A percentile compares a stretch with the other conserved stretches of the same genome.
Conservation (phyloP, 2,797 vertebrate genomes). For the Scyliorhinus canicula region DNA sequence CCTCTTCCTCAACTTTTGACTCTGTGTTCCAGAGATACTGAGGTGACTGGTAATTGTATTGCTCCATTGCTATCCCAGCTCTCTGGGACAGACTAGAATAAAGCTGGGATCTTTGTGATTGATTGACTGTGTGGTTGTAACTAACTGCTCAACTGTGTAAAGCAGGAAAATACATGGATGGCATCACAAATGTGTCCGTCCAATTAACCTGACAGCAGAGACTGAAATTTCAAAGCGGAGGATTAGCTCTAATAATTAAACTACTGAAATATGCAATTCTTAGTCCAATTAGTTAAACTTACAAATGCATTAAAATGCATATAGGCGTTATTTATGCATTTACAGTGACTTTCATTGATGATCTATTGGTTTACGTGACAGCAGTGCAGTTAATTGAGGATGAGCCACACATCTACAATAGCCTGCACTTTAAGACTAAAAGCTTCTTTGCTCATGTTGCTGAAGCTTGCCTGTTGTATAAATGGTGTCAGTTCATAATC, state of each 20-base stretch:
- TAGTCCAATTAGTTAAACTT: conserved; percentile 2
- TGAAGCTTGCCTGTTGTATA: not conserved
- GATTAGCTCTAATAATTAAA: not conserved
- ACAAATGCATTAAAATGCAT: conserved; percentile 1
- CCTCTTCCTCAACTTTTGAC: not conserved
- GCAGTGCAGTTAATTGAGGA: not conserved
- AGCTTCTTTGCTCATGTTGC: not conserved
- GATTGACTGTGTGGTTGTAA: not conserved
- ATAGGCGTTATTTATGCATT: not conserved
- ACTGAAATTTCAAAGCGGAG: not conserved
- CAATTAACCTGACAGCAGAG: not conserved
- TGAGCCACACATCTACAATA: not conserved
- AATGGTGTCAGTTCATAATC: not conserved
- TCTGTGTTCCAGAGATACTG: not conserved
- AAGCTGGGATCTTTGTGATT: not conserved
- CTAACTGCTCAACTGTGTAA: too few species aligned
- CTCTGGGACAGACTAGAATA: not conserved
- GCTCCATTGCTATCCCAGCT: not conserved
- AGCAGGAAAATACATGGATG: not conserved
- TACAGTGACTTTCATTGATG: not conserved
- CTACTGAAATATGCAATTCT: not conserved
- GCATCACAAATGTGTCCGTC: not conserved
- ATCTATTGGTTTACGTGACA: not conserved
- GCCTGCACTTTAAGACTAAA: not conserved
- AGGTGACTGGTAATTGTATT: too few species aligned